A percentile compares a stretch with the other conserved stretches of the same genome.
phyloP scores from a whole-genome alignment of 2,113 vertebrate species.

The Lates calcarifer region DNA sequence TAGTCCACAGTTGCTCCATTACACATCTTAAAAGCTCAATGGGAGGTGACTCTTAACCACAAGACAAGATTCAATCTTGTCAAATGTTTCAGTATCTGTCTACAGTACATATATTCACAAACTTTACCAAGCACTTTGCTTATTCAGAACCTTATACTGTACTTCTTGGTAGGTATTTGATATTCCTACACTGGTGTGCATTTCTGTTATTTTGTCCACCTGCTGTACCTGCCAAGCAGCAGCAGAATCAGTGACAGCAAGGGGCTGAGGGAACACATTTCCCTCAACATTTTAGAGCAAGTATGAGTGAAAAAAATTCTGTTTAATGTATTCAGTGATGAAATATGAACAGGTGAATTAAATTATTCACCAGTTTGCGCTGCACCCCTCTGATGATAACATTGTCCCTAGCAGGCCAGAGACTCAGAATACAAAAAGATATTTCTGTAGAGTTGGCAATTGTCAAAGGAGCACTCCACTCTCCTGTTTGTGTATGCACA shows the following conservation, averaged over 20 bases:
- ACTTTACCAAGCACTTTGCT: not conserved
- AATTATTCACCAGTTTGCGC: slow-evolving; percentile 75
- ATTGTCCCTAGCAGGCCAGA: slow-evolving; percentile 72
- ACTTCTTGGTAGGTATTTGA: not conserved
- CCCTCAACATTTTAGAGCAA: slow-evolving; percentile 33
- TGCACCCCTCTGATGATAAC: slow-evolving; percentile 69
- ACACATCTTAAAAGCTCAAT: not conserved
- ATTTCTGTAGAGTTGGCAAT: slow-evolving; percentile 73
- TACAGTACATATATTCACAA: not conserved
- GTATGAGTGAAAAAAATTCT: slow-evolving; percentile 23
- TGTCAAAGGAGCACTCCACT: slow-evolving; percentile 75
- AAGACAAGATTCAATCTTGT: not conserved
- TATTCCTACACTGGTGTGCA: not conserved
- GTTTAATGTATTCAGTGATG: slow-evolving; percentile 73
- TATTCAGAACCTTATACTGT: not conserved
- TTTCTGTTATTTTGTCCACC: slow-evolving; percentile 43
- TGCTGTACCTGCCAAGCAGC: slow-evolving; percentile 26
- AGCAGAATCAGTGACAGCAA: slow-evolving; percentile 10
- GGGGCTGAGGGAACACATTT: slow-evolving; percentile 28
- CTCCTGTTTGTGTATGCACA: slow-evolving; percentile 81
- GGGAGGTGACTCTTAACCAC: slow-evolving; percentile 14
- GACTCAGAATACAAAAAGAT: slow-evolving; percentile 66
- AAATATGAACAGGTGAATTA: slow-evolving; percentile 79
- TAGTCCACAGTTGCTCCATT: not conserved
- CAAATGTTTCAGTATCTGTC: not conserved